Evolutionary conservation across 2,888 invertebrate species (phyloP), one percentile per base, ranked within the genome.

Genomic region (Acanthacorydalis orientalis): DNA sequence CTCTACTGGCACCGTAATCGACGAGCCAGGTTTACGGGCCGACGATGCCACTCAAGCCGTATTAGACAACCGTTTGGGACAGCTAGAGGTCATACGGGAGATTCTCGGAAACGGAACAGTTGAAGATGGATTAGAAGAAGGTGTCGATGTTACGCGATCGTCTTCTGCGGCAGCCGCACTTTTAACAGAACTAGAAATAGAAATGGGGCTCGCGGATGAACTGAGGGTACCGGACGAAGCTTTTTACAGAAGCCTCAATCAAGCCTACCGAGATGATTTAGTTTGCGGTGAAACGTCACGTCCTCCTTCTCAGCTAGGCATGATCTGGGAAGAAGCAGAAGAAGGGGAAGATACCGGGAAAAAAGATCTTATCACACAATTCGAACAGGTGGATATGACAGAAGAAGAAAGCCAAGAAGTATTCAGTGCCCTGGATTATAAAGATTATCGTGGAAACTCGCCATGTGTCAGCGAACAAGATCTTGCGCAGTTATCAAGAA

Each of bases 321-420:
- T 88, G 82, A 88, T 88, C 55, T 86, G 87, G 80, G 87, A 87
- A 63, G 84, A 84, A 56, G 79, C 82, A 10, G 85, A 86, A 64
- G 86, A 87, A 55, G 65, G 68, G 31, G 81, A 81, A 52, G 75
- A 75, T 40, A 64, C 64, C 14, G 68, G 67, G 48, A 59, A 60
- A 34, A 53, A 58, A 44, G 55, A 58, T 31, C 59, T 62, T 53
- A 51, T 59, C 31, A 57, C 55, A 52, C 60, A 67, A 57, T 68
- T 68, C 55, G 68, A 74, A 44, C 67, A 72, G 53, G 69, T 72
- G 34, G 65, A 70, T 43, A 68, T 69, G 50, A 14, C 32, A n/a
- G 37, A 40, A 34, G 67, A 74, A 37, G 72, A 77, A 56, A 73
- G 67, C 51, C 70, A 73, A 48, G 75, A 83, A 67, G 74, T 83